Evolutionary conservation across 64 coral and sea anemone genomes (phyloP).

Genomic region (Cladopsammia gracilis): DNA sequence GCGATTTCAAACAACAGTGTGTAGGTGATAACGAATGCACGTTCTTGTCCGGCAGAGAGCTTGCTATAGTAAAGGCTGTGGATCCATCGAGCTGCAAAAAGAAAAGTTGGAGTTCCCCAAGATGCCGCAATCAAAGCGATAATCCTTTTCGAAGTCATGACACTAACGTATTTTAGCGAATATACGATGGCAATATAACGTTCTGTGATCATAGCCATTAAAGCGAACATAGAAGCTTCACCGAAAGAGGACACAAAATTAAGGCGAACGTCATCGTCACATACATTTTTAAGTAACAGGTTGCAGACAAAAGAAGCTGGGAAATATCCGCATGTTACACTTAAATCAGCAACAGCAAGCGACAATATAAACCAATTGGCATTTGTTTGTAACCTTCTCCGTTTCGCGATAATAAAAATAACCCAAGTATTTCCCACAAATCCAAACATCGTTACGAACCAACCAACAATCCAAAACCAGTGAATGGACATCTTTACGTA

Average conservation of each 20-base stretch:
- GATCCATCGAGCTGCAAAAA: not conserved
- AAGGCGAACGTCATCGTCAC: not conserved
- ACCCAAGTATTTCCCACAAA: constrained; percentile 6
- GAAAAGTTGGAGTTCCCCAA: constrained; percentile 2
- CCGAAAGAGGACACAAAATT: not conserved
- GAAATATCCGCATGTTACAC: constrained; percentile 20
- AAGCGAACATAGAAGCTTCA: not conserved
- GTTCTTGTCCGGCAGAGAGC: not conserved
- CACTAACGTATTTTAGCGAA: constrained; percentile 1
- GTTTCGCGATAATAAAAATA: constrained; percentile 10
- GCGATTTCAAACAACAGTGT: constrained; percentile 2
- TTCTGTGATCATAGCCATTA: not conserved
- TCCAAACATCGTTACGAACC: not conserved
- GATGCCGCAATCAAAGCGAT: not conserved
- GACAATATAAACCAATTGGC: constrained; percentile 13
- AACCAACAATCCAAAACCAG: constrained; percentile 30
- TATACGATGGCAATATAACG: constrained; percentile 3
- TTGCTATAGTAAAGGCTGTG: not conserved
- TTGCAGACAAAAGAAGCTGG: not conserved
- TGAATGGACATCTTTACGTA: not conserved
- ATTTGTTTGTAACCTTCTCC: not conserved
- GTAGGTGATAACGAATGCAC: not conserved
- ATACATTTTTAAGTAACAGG: not conserved
- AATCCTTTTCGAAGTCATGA: not conserved
- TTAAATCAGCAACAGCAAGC: not conserved